A percentile compares a stretch with the other conserved stretches of the same genome.
Conservation (phyloP, 2,888 invertebrate species). For the Petrolisthes cinctipes region DNA sequence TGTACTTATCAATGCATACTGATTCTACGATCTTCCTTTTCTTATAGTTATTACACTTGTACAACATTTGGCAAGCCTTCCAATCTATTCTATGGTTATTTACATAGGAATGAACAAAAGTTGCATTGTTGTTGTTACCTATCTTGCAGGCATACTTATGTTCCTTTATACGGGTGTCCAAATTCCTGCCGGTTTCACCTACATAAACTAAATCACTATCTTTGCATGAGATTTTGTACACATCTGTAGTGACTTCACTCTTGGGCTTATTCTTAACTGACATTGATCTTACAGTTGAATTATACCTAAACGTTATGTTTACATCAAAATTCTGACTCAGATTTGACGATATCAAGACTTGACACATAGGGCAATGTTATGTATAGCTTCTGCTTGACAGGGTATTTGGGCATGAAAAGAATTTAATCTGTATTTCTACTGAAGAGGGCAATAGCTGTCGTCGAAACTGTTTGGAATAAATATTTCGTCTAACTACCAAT, state of each 20-base stretch:
- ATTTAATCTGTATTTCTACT: neutral
- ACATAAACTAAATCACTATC: neutral
- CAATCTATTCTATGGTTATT: neutral
- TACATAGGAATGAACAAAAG: neutral
- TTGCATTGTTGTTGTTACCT: neutral
- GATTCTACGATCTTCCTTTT: neutral
- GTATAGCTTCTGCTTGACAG: neutral
- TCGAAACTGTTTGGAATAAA: neutral
- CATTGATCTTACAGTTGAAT: neutral
- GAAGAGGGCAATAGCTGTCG: neutral
- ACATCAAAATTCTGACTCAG: neutral
- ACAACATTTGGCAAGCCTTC: neutral
- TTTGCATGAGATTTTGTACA: neutral
- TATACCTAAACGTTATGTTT: neutral
- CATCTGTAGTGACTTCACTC: neutral
- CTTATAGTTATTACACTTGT: neutral
- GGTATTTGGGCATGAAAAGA: neutral
- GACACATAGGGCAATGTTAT: neutral
- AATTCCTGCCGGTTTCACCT: neutral
- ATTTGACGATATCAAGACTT: neutral
- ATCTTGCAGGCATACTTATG: neutral
- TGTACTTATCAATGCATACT: too few relatives aligned
- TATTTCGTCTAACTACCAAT: neutral
- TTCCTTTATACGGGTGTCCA: neutral
- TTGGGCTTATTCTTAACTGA: neutral